A percentile compares a stretch with the other conserved stretches of the same genome.
These are phyloP conservation scores for Brienomyrus brachyistius DNA, from an alignment of 2,113 vertebrate species.

Conservation along the genomic window DNA sequence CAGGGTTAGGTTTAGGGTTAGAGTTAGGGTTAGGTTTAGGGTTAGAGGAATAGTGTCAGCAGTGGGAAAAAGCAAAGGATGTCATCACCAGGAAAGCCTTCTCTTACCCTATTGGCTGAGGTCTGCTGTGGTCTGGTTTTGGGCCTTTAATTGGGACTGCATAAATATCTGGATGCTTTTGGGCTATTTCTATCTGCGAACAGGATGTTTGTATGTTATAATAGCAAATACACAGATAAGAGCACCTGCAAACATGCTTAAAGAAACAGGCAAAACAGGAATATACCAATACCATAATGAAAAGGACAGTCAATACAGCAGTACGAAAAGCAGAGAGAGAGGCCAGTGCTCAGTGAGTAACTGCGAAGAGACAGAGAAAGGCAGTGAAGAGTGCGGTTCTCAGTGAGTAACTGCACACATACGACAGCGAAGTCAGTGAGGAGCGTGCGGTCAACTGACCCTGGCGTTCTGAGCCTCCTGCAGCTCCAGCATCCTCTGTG, in stretches of 20 bases:
- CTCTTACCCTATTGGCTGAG: constrained; percentile 77
- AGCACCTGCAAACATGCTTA: neutral
- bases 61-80: neutral
- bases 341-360: neutral
- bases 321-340: neutral
- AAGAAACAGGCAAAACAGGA: neutral
- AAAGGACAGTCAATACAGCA: neutral
- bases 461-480: constrained; percentile 91
- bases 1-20: too few species aligned
- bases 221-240: neutral
- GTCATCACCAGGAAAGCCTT: neutral
- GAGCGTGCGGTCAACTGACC: constrained; percentile 53
- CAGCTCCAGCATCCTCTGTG: constrained; percentile 87
- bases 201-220: neutral
- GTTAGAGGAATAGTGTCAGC: neutral
- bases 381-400: neutral
- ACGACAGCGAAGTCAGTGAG: neutral
- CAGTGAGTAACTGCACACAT: neutral
- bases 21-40: too few species aligned
- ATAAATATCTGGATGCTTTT: constrained; percentile 95
- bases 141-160: constrained; percentile 82
- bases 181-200: constrained; percentile 84
- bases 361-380: neutral
- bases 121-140: constrained; percentile 75
- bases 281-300: neutral